Percentiles rank a stretch among this genome's conserved stretches.
These are phyloP conservation scores for Cordilura impudica DNA, from an alignment of 2,888 invertebrate genomes.

Conservation along the genomic window DNA sequence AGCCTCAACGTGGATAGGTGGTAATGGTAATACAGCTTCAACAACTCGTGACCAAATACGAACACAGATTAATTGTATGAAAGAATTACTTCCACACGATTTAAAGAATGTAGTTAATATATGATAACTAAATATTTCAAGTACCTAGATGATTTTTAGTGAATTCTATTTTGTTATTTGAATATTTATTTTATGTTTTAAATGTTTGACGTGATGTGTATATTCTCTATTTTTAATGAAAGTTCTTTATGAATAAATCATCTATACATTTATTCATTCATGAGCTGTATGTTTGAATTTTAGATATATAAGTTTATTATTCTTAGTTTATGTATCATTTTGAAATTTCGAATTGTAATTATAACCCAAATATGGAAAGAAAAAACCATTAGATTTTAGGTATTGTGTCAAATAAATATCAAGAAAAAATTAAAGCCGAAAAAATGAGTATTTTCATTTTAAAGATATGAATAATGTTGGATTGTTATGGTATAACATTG, in stretches of 20 bases:
- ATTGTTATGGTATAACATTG: too few species aligned
- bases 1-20: slow-evolving; percentile 20
- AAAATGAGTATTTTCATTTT: too few species aligned
- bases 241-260: neutral
- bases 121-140: slow-evolving; percentile 63
- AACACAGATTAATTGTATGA: slow-evolving; percentile 73
- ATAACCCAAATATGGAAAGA: too few species aligned
- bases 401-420: neutral
- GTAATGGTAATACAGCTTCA: slow-evolving; percentile 42
- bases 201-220: neutral
- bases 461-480: too few species aligned
- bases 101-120: slow-evolving; percentile 74
- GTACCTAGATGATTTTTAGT: neutral
- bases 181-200: neutral
- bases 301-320: neutral
- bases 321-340: neutral
- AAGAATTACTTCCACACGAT: slow-evolving; percentile 71
- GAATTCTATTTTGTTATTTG: neutral
- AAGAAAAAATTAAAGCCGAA: neutral
- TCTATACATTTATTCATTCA: neutral
- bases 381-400: neutral
- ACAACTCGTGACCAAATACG: slow-evolving; percentile 70
- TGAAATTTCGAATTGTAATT: neutral
- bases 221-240: neutral
- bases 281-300: neutral